These are phyloP conservation scores for Tetragnatha montana DNA, from an alignment of 2,888 invertebrate genomes.

Conservation along the genomic window DNA sequence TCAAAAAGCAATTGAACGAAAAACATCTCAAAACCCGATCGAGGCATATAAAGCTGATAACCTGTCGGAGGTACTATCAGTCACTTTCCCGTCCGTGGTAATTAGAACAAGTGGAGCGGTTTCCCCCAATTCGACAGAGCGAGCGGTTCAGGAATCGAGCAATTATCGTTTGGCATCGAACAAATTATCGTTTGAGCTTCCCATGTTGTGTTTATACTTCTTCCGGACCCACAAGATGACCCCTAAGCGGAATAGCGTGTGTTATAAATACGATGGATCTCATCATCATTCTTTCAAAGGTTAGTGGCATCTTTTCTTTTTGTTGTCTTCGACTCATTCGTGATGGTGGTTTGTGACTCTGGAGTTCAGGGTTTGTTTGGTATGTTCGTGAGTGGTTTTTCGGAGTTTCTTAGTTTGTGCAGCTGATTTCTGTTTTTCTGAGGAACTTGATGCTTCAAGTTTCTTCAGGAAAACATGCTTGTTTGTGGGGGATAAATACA, in stretches of 20 bases:
- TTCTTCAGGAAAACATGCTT: background rate
- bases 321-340: background rate
- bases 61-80: constrained; percentile 25
- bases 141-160: background rate
- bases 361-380: background rate
- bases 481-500: too few relatives aligned
- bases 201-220: constrained; percentile 60
- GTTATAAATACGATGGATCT: constrained; percentile 47
- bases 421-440: background rate
- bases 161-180: constrained; percentile 17
- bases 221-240: constrained; percentile 33
- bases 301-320: constrained; percentile 34
- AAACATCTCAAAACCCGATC: constrained; percentile 43
- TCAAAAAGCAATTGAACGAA: constrained; percentile 5
- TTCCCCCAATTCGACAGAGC: background rate
- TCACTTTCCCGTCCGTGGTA: background rate
- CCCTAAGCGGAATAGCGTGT: constrained; percentile 10
- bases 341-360: background rate
- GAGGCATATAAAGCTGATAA: constrained; percentile 44
- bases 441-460: background rate
- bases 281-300: constrained; percentile 38
- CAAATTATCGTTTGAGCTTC: background rate
- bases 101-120: background rate
- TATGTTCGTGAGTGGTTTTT: background rate
- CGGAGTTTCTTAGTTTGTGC: background rate